Conservation (phyloP, 2,888 invertebrate genomes). For the Anodontia alba region DNA sequence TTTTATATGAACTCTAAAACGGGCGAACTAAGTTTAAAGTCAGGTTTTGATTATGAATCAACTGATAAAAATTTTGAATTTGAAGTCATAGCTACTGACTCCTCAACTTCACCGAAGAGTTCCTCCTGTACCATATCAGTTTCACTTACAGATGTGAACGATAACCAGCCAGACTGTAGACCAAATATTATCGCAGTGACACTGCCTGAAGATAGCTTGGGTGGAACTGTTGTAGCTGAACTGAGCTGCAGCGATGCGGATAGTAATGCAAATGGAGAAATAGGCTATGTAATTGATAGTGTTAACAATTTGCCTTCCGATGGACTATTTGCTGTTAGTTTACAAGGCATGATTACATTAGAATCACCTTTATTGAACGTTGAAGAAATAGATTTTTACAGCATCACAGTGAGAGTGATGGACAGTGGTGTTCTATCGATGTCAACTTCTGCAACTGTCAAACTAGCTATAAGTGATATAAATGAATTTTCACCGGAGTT, state of each 20-base stretch:
- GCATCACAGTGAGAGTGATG: slow-evolving; percentile 63
- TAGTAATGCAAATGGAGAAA: slow-evolving; percentile 47
- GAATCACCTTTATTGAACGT: slow-evolving; percentile 67
- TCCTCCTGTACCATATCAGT: slow-evolving; percentile 94
- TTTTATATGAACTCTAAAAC: slow-evolving; percentile 66
- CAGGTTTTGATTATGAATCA: slow-evolving; percentile 72
- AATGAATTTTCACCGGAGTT: slow-evolving; percentile 71
- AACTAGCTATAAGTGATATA: slow-evolving; percentile 65
- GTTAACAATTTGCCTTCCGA: slow-evolving; percentile 59
- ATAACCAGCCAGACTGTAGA: slow-evolving; percentile 68
- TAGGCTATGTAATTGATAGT: slow-evolving; percentile 47
- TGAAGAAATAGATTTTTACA: slow-evolving; percentile 63
- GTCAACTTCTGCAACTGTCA: slow-evolving; percentile 66
- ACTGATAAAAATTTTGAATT: slow-evolving; percentile 55
- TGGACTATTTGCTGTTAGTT: slow-evolving; percentile 53
- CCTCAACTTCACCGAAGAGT: slow-evolving; percentile 55
- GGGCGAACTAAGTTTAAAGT: slow-evolving; percentile 68
- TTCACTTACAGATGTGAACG: slow-evolving; percentile 95
- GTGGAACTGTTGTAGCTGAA: slow-evolving; percentile 51
- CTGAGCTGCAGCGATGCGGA: slow-evolving; percentile 87
- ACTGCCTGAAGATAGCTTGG: slow-evolving; percentile 51
- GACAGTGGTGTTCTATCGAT: slow-evolving; percentile 65
- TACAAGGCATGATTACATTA: slow-evolving; percentile 60
- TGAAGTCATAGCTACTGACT: slow-evolving; percentile 65
- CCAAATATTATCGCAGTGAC: slow-evolving; percentile 58